Evolutionary conservation across 2,888 invertebrate species (phyloP), one percentile per base, ranked within the genome.

Genomic region (Teleiodes luculella): DNA sequence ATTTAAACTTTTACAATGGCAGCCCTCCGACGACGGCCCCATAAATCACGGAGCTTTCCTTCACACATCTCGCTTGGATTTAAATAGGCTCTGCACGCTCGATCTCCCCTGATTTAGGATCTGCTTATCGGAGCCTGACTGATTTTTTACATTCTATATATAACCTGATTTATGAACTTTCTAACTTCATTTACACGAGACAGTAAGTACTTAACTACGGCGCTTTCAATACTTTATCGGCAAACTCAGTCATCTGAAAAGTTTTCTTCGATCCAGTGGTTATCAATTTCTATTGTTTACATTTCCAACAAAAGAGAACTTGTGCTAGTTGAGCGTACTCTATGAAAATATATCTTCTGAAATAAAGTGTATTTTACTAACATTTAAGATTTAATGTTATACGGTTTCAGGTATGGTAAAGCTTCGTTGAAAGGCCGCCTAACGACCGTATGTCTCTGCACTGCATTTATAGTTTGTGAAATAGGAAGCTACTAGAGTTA

Each of bases 1-100:
- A 83, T 80, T 84, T 79, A 83, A 86, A 85, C 80, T 86, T 85
- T 83, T 77, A 78, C 79, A 81, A 81, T 79, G 72, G 77, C 73
- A 68, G 68, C 66, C 66, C 68, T 74, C 74, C 70, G 59, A 64
- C 70, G 59, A 64, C 74, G 68, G 76, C 73, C 66, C 72, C 76
- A 85, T 87, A 83, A 86, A 86, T 86, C 83, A 83, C 75, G 62
- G 59, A 72, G 67, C 79, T 78, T 81, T 83, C 78, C 74, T 83
- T 83, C 78, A 81, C 83, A 83, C 77, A 74, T 84, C 80, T 79
- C 75, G 73, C 74, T 73, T 70, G 80, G 85, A 86, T 86, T 87
- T 85, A 83, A 85, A 86, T 83, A 80, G 81, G 73, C 72, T 72
- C 77, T 72, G 73, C 72, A 74, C 75, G 78, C 74, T 74, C 76